phyloP scores from a whole-genome alignment of 2,113 vertebrate genomes.

The Triplophysa rosa region DNA sequence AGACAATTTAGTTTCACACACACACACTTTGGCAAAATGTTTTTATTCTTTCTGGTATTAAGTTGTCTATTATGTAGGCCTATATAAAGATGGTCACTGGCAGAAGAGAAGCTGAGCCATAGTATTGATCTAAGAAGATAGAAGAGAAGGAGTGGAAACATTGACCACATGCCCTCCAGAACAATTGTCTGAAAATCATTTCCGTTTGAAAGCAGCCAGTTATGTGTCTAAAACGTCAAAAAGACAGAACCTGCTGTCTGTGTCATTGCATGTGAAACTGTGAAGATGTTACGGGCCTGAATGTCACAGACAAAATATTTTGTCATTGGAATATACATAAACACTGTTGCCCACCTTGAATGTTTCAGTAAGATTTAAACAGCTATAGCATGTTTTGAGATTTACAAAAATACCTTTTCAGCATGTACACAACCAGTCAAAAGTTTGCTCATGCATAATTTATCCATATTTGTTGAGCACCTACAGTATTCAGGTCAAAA shows the following conservation, averaged over 20 bases:
- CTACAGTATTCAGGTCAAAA: too few relatives aligned
- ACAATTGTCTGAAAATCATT: slow-evolving; percentile 37
- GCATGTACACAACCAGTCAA: too few relatives aligned
- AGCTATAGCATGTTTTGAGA: too few relatives aligned
- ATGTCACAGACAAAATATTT: background rate
- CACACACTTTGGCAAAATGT: background rate
- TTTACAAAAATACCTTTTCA: too few relatives aligned
- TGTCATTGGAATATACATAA: too few relatives aligned
- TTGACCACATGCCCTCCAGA: background rate
- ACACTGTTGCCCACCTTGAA: too few relatives aligned
- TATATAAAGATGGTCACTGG: slow-evolving; percentile 38
- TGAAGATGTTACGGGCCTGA: background rate
- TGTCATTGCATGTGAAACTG: background rate
- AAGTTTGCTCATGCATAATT: too few relatives aligned
- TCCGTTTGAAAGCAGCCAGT: slow-evolving; percentile 34
- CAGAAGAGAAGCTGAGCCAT: slow-evolving; percentile 3
- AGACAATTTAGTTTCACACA: background rate
- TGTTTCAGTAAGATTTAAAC: too few relatives aligned
- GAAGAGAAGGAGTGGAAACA: slow-evolving; percentile 7
- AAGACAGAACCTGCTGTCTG: background rate
- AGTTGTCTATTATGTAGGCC: slow-evolving; percentile 26
- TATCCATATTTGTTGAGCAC: too few relatives aligned
- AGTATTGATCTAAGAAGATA: slow-evolving; percentile 43
- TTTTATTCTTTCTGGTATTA: slow-evolving; percentile 23
- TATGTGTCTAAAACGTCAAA: slow-evolving; percentile 19